A percentile compares a stretch with the other conserved stretches of the same genome.
phyloP scores from a whole-genome alignment of 2,888 invertebrate genomes.

The Creontiades dilutus region DNA sequence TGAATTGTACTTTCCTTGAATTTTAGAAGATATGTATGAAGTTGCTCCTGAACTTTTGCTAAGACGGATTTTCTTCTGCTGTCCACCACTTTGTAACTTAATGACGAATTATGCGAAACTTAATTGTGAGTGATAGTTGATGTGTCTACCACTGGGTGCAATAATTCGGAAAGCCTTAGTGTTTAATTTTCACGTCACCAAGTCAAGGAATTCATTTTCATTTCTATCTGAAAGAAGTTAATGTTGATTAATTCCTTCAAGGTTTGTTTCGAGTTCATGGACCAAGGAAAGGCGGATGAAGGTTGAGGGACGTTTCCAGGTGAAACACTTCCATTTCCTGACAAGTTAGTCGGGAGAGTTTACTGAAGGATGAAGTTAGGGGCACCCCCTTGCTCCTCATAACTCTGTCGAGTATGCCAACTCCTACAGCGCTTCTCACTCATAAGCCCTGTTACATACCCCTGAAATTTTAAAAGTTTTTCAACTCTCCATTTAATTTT shows the following conservation, averaged over 20 bases:
- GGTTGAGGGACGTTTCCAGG: slow-evolving; percentile 50
- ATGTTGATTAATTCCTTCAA: slow-evolving; percentile 21
- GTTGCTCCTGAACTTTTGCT: too few species aligned
- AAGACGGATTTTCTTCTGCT: too few species aligned
- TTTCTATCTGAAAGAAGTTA: slow-evolving; percentile 15
- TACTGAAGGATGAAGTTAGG: slow-evolving; percentile 56
- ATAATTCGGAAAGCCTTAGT: background rate
- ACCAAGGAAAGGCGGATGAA: background rate
- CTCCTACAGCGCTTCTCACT: background rate
- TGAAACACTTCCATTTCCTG: slow-evolving; percentile 64
- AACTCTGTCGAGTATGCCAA: slow-evolving; percentile 35
- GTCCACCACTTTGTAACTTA: too few species aligned
- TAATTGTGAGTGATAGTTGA: too few species aligned
- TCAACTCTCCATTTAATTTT: background rate
- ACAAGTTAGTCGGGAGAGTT: slow-evolving; percentile 62
- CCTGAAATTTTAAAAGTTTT: slow-evolving; percentile 54
- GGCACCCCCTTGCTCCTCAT: slow-evolving; percentile 5
- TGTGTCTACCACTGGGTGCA: too few species aligned
- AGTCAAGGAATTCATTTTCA: background rate
- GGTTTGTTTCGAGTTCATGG: slow-evolving; percentile 43
- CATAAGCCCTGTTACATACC: background rate
- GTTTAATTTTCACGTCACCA: background rate
- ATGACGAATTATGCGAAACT: too few species aligned
- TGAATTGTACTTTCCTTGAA: too few species aligned
- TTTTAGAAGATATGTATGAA: too few species aligned